phyloP scores from a whole-genome alignment of 2,888 invertebrate genomes.

The Arrhopalites spinosus region DNA sequence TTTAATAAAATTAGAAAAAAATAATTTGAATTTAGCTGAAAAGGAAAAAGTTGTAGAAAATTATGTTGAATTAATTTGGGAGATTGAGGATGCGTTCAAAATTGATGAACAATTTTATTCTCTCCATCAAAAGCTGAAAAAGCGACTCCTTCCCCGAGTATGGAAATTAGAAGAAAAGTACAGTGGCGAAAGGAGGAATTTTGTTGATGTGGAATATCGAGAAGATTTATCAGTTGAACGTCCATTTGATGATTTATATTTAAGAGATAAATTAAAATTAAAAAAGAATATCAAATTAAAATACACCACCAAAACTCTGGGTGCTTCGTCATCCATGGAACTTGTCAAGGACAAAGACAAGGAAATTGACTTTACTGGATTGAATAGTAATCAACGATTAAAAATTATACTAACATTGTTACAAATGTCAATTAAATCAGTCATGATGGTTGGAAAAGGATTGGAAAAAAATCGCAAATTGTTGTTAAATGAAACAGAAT shows the following conservation, averaged over 20 bases:
- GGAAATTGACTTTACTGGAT: slow-evolving; percentile 22
- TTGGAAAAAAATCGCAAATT: background rate
- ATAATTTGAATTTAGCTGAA: background rate
- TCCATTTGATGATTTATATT: slow-evolving; percentile 17
- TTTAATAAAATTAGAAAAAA: slow-evolving; percentile 10
- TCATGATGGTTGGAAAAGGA: background rate
- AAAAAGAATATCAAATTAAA: background rate
- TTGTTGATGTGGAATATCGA: slow-evolving; percentile 2
- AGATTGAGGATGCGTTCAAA: slow-evolving; percentile 27
- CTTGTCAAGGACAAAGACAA: background rate
- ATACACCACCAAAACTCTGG: background rate
- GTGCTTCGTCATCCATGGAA: background rate
- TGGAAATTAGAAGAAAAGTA: slow-evolving; percentile 22
- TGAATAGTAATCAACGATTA: slow-evolving; percentile 17
- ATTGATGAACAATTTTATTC: slow-evolving; percentile 26
- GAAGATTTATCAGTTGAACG: background rate
- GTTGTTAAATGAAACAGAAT: background rate
- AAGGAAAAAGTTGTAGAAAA: background rate
- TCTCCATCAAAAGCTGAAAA: slow-evolving; percentile 23
- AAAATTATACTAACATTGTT: slow-evolving; percentile 32
- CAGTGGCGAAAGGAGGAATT: background rate
- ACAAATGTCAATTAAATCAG: background rate
- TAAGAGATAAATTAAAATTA: background rate
- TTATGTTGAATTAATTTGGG: slow-evolving; percentile 40
- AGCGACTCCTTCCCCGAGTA: slow-evolving; percentile 14